Base-by-base conservation (phyloP, 2,888 invertebrate species). In the Macropis europaea region DNA sequence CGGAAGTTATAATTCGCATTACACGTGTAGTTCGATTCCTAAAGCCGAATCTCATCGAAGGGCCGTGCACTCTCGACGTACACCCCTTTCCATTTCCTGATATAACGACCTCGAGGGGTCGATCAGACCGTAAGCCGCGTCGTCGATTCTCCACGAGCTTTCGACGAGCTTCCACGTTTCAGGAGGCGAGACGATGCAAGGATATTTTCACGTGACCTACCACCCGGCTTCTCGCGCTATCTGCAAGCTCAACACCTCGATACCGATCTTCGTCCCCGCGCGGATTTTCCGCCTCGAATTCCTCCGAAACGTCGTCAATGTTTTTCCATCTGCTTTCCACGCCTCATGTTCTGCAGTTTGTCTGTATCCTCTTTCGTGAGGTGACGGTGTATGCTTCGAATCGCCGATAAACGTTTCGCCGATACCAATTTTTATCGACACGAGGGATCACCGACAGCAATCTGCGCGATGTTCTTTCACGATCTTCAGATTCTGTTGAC, bases 91-190 rank as follows among this genome's bases (percentile, higher is more conserved):
- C 56, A 79, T 75, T 79, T 79, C 62, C 60, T 63, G 76, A 57
- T 66, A 66, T 78, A 78, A 78, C 76, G 72, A 78, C 62, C 66
- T 72, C 68, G 45, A 60, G 59, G 34, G 74, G 38, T 74, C 74
- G 73, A 74, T 74, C 73, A 67, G 67, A 34, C 56, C 17, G 42
- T 66, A 56, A 59, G 50, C 54, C 24, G 50, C 45, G 53, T 67
- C 62, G 48, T 67, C 62, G 62, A 59, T 63, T 73, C 67, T 59
- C 73, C 52, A 60, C 73, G 64, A 73, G 53, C 40, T 57, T 48
- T 57, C 71, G 52, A 43, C 71, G 60, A 71, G 54, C 71, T 61
- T 56, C 45, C 56, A 34, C 62, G 71, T 72, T 71, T 72, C 56
- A 28, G 48, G 26, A 69, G 22, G 40, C 43, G 50, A 34, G 47